A percentile compares a stretch with the other conserved stretches of the same genome.
phyloP scores from a whole-genome alignment of 2,113 vertebrate species.

The Hippocampus abdominalis region DNA sequence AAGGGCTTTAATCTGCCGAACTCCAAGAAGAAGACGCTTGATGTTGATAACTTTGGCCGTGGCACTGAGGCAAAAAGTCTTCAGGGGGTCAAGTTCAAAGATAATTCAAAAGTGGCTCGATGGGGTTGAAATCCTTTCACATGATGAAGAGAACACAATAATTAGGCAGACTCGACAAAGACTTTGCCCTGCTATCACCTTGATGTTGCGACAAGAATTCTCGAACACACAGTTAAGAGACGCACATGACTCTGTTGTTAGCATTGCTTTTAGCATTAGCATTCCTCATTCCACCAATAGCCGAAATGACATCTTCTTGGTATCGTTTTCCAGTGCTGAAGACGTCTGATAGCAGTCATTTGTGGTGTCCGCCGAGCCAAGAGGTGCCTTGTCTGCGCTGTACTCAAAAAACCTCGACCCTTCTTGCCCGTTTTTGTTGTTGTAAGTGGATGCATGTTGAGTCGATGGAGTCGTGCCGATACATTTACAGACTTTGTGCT shows the following conservation, averaged over 20 bases:
- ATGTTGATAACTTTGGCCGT: background rate
- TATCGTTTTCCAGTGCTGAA: too few relatives aligned
- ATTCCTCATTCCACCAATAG: too few relatives aligned
- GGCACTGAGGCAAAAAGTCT: background rate
- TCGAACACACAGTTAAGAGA: too few relatives aligned
- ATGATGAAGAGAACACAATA: background rate
- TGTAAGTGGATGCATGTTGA: background rate
- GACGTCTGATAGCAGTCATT: too few relatives aligned
- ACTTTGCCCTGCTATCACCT: background rate
- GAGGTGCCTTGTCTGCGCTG: too few relatives aligned
- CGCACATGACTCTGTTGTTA: background rate
- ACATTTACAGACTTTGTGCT: background rate
- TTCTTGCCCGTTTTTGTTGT: background rate
- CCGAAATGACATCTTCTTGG: too few relatives aligned
- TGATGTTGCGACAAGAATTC: background rate
- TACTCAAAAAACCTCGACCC: too few relatives aligned
- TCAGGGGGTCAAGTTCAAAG: background rate
- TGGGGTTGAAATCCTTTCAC: background rate
- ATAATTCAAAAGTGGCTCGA: background rate
- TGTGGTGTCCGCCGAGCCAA: too few relatives aligned
- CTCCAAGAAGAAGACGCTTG: slow-evolving; percentile 6
- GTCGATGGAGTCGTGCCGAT: background rate
- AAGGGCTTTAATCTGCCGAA: slow-evolving; percentile 18
- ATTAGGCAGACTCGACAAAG: background rate
- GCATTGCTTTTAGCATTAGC: background rate